Evolutionary conservation across 2,888 invertebrate species (phyloP), one percentile per base, ranked within the genome.

Genomic region (Drosophila dives): DNA sequence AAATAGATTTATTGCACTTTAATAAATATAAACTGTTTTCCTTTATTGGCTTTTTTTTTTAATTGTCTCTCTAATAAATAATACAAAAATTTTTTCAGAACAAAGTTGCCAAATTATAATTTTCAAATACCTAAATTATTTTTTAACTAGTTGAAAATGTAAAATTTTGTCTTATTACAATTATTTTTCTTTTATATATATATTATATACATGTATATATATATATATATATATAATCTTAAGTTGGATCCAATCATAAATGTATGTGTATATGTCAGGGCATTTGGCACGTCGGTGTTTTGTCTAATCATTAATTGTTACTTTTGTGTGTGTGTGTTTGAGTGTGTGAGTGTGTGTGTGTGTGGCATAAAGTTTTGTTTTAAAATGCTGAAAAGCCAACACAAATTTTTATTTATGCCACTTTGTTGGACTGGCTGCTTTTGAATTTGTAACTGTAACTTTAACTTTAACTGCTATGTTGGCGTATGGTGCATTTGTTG

Each of bases 391-490:
- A 79, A 81, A 72, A 70, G 83, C 65, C 71, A 81, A 75, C 81
- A 66, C 64, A 74, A 49, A 48, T 64, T 67, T 80, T 74, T 67
- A 69, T 69, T 67, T 67, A 67, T 67, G 69, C 66, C 48, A 55
- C 56, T 66, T 67, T 55, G 55, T 69, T 62, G 54, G 62, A 50
- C 62, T 53, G 63, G 45, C 53, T 55, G 80, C 66, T 72, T 80
- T 82, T 72, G 64, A 72, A 80, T 80, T 68, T 83, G 86, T 80
- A 86, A 86, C 67, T 77, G 83, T 71, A 69, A 80, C 55, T 69
- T 80, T 55, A 73, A 80, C 67, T 54, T 65, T 54, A 71, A 76
- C 62, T 69, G 77, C 71, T 56, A 71, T 81, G 80, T 75, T 79
- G 79, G 72, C 75, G 81, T 78, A 60, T 58, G 59, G 50, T 74